These are phyloP conservation scores for Anguilla megastoma DNA, from an alignment of 2,797 vertebrate species.

Conservation along the genomic window DNA sequence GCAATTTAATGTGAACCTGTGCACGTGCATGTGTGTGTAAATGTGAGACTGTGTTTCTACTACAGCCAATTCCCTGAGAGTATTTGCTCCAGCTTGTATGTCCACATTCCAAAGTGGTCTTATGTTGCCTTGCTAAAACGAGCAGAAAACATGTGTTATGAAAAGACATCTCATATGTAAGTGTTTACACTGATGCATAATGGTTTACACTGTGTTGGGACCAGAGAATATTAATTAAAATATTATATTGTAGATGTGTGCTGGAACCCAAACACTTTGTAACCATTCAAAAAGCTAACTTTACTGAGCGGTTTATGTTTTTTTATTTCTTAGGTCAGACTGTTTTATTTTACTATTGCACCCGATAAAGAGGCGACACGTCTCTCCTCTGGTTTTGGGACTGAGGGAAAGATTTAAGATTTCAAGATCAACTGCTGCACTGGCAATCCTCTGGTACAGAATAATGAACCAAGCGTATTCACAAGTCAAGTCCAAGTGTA, in stretches of 20 bases:
- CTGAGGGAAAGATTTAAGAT: constrained; percentile 7
- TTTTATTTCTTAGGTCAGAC: constrained; percentile 42
- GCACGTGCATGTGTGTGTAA: not conserved
- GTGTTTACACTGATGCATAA: not conserved
- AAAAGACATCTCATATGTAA: too few species aligned
- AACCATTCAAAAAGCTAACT: constrained; percentile 56
- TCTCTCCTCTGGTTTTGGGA: constrained; percentile 31
- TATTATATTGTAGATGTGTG: constrained; percentile 47
- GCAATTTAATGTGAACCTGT: not conserved
- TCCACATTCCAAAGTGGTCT: not conserved
- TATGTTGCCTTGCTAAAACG: not conserved
- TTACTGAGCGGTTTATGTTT: constrained; percentile 39
- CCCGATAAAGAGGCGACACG: constrained; percentile 26
- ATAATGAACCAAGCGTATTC: not conserved
- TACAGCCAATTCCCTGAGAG: not conserved
- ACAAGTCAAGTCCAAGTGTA: constrained; percentile 26
- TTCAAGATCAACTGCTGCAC: not conserved
- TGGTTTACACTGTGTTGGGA: not conserved
- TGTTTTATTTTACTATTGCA: constrained; percentile 45
- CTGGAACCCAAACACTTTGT: constrained; percentile 57
- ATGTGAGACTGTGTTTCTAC: not conserved
- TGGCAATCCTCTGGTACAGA: constrained; percentile 37
- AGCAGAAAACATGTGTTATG: too few species aligned
- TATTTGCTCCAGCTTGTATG: not conserved
- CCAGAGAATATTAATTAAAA: constrained; percentile 48